Base-by-base conservation (phyloP, 92 coral and sea anemone species). In the Bergia puertoricense region DNA sequence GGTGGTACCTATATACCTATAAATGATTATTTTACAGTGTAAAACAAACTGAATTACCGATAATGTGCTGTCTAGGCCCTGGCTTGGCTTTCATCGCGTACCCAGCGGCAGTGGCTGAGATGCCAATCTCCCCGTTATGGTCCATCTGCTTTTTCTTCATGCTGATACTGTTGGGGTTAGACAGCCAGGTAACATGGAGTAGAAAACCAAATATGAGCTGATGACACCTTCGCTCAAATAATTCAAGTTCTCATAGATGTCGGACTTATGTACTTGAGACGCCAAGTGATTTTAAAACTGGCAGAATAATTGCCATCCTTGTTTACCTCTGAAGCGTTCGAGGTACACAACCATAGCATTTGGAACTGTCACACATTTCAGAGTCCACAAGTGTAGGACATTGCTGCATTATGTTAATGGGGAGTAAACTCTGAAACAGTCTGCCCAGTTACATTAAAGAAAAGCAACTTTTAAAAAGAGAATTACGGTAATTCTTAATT, bases 51-150 rank as follows among this genome's bases (percentile, higher is more conserved):
- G 54, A 48, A 48, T 8, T 4, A 48, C 68, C 7, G 4, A 62
- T 62, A 20, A 1, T 18, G 30, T 16, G n/a, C 69, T 5, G 14
- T 30, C 30, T 18, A 90, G 92, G 92, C 38, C 90, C 90, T 22
- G 92, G 92, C 41, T 88, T 90, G 8, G 90, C 92, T 43, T 90
- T 90, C 78, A 74, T 90, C 8, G 92, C 86, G 77, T 90, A 90
- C 77, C 92, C 92, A 1, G 92, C 86, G 59, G 92, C 92, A 4
- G 92, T 90, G 50, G 83, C 92, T 16, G 90, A 90, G 90, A 90
- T 90, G 92, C 92, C 92, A 6, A 30, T 90, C 77, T 79, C 90
- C 67, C 92, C 92, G 18, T 42, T 90, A 42, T 90, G 92, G 92
- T 72, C 92, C 20, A 86, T 75, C 67, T 67, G 86, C 77, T 90